Evolutionary conservation across 2,113 vertebrate genomes (phyloP), one percentile per base, ranked within the genome.

Genomic region (Merops nubicus): DNA sequence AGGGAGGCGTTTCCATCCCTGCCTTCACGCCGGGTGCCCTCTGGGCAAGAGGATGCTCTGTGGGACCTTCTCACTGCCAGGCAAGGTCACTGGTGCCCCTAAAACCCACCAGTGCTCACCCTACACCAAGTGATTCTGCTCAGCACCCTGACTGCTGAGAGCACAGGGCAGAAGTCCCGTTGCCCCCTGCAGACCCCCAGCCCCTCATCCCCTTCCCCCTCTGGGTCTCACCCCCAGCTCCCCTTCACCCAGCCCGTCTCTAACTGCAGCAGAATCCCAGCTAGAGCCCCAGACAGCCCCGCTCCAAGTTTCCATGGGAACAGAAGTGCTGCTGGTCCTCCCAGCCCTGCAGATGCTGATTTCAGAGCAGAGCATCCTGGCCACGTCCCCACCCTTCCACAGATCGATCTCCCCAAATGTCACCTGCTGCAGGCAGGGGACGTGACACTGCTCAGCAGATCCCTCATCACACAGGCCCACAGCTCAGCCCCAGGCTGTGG

Each of bases 251-350:
- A 33, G 29, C 5, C 1, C 2, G 38, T 87, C 85, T 67, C 74
- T 54, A 85, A 79, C 70, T 9, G 2, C 22, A 47, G 73, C 74
- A 69, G 63, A 85, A 62, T 51, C 34, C 67, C 70, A 65, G n/a
- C 0, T 4, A 67, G 70, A 94, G 63, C 67, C 88, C 68, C 53
- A 4, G 2, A 40, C 60, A 76, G 77, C 63, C 42, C 6, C 0
- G 1, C 53, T 92, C 82, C 0, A 12, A n/a, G 97, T 97, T 97
- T 92, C 95, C 95, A 97, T 97, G 84, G 97, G 89, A 96, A 97
- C 96, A 17, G 15, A 68, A 94, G 85, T 16, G 80, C 89, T 87
- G 74, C 87, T 51, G 88, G 87, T 96, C 87, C 77, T 96, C 84
- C 93, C 89, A 72, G 80, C 82, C 91, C 68, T 92, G 95, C 94